Percentiles rank a stretch among this genome's conserved stretches.
phyloP scores from a whole-genome alignment of 2,888 invertebrate genomes.

The Caenorhabditis sp. region DNA sequence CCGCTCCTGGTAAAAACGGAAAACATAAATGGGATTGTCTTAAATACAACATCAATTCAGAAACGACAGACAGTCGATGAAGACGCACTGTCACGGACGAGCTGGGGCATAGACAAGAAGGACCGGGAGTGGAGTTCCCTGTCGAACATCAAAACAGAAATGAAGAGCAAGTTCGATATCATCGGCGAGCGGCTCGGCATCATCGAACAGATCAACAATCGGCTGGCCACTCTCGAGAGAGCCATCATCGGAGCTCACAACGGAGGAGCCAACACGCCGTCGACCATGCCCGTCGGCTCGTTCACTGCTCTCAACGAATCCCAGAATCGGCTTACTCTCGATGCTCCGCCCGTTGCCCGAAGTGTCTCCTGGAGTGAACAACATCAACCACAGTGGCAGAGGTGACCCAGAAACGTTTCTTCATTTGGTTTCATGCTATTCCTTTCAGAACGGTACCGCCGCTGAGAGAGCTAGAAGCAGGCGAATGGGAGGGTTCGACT shows the following conservation, averaged over 20 bases:
- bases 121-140: conserved; percentile 69
- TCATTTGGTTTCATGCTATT: too few relatives aligned
- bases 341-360: conserved; percentile 55
- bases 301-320: conserved; percentile 56
- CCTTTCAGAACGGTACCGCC: conserved; percentile 43
- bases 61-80: conserved; percentile 74
- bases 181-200: conserved; percentile 67
- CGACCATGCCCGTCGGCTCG: conserved; percentile 67
- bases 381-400: conserved; percentile 48
- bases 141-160: conserved; percentile 67
- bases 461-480: conserved; percentile 46
- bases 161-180: conserved; percentile 69
- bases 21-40: too few relatives aligned
- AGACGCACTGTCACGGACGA: conserved; percentile 66
- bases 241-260: conserved; percentile 87
- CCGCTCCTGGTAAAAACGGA: conserved; percentile 61
- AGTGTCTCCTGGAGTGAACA: conserved; percentile 66
- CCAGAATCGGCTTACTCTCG: conserved; percentile 49
- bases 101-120: conserved; percentile 64
- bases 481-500: conserved; percentile 39
- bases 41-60: too few relatives aligned
- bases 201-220: conserved; percentile 64
- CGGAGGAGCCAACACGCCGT: conserved; percentile 65
- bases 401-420: too few relatives aligned
- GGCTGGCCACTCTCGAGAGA: conserved; percentile 90